Evolutionary conservation across 2,888 invertebrate genomes (phyloP).

Genomic region (Mimachlamys varia): DNA sequence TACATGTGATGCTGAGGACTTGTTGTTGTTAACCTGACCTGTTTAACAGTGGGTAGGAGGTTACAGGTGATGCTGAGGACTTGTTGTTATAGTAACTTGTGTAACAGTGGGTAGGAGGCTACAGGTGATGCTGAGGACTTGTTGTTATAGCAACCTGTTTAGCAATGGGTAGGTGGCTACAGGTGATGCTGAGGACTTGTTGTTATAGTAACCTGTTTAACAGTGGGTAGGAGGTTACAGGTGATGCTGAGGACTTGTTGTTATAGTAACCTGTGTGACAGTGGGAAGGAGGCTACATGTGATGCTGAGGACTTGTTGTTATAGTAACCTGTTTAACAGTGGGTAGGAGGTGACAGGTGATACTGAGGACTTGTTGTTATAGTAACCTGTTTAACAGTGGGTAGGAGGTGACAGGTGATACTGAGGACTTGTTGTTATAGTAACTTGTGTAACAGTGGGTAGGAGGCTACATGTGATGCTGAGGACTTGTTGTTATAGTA

Average conservation of each 20-base stretch:
- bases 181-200: not conserved
- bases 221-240: not conserved
- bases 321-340: not conserved
- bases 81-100: not conserved
- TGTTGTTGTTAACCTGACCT: not conserved
- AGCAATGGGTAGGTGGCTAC: not conserved
- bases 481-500: not conserved
- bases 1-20: too few species aligned
- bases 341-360: not conserved
- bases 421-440: not conserved
- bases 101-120: not conserved
- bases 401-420: not conserved
- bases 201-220: not conserved
- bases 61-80: not conserved
- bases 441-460: not conserved
- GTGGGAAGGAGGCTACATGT: not conserved
- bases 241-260: too few species aligned
- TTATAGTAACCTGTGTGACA: not conserved
- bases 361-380: not conserved
- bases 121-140: not conserved
- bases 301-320: too few species aligned
- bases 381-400: not conserved
- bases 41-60: not conserved
- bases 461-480: not conserved
- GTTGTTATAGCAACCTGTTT: not conserved